Percentiles rank a stretch among this genome's conserved stretches.
Conservation (phyloP, 2,888 invertebrate species). For the Podabrus alpinus region DNA sequence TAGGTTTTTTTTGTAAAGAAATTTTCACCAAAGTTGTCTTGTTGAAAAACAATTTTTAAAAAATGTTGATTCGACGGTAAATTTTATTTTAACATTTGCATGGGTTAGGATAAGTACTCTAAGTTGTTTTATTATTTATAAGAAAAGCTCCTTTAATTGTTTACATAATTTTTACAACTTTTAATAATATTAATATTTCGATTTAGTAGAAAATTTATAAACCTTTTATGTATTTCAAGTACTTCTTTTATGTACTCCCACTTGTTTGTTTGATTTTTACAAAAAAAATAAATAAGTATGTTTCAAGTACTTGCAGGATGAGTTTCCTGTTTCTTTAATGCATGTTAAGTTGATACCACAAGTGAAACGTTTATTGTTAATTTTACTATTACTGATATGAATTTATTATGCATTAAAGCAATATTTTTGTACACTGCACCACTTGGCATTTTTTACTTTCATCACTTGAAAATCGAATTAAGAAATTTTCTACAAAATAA, state of each 20-base stretch:
- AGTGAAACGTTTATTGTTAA: not conserved
- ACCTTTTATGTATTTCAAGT: not conserved
- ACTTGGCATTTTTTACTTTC: not conserved
- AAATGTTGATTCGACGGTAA: not conserved
- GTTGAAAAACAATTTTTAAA: not conserved
- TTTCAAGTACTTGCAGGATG: not conserved
- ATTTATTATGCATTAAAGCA: conserved; percentile 1
- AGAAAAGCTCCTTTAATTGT: not conserved
- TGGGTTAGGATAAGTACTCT: not conserved
- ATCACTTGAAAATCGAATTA: not conserved
- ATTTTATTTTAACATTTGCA: conserved; percentile 4
- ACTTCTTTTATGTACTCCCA: not conserved
- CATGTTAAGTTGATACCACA: not conserved
- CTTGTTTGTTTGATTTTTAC: not conserved
- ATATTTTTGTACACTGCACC: not conserved
- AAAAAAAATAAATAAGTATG: not conserved
- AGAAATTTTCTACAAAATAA: not conserved
- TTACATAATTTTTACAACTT: not conserved
- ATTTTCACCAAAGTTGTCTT: conserved; percentile 8
- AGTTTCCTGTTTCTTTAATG: not conserved
- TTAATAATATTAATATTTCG: not conserved
- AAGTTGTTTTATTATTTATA: not conserved
- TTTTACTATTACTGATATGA: not conserved
- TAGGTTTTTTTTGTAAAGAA: conserved; percentile 1
- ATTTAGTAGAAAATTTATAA: conserved; percentile 1